A percentile compares a stretch with the other conserved stretches of the same genome.
Evolutionary conservation across 1,140 invertebrate species (phyloP).

Genomic region (Wiebesia pumilae): DNA sequence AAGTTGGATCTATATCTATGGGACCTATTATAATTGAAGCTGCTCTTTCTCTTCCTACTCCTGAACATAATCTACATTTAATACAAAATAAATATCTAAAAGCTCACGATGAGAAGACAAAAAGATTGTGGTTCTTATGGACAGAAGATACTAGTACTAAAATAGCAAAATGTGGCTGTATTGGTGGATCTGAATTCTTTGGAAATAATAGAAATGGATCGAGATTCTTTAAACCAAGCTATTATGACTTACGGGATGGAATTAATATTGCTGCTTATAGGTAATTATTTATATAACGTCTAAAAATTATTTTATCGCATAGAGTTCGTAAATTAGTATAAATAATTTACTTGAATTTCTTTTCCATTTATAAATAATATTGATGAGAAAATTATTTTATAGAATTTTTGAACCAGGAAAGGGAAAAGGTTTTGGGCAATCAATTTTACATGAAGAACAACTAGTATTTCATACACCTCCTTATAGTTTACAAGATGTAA

Average conservation of each 20-base stretch:
- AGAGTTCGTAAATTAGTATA: too few species aligned
- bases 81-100: slow-evolving; percentile 88
- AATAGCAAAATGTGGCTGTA: slow-evolving; percentile 92
- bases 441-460: slow-evolving; percentile 90
- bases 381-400: background rate
- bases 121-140: slow-evolving; percentile 97
- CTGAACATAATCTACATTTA: slow-evolving; percentile 83
- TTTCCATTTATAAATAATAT: background rate
- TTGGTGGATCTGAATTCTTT: slow-evolving; percentile 96
- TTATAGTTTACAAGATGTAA: slow-evolving; percentile 87
- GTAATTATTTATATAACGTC: slow-evolving; percentile 63
- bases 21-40: slow-evolving; percentile 95
- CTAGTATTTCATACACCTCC: slow-evolving; percentile 94
- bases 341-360: background rate
- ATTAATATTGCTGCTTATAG: slow-evolving; percentile 87
- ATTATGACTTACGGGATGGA: slow-evolving; percentile 86
- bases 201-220: slow-evolving; percentile 90
- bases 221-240: slow-evolving; percentile 90
- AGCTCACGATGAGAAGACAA: slow-evolving; percentile 90
- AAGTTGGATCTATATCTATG: slow-evolving; percentile 91
- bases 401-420: slow-evolving; percentile 80
- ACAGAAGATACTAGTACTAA: slow-evolving; percentile 79
- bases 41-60: slow-evolving; percentile 86
- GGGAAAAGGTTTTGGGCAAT: slow-evolving; percentile 93
- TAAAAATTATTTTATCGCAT: too few species aligned